These are phyloP conservation scores for Seriola aureovittata DNA, from an alignment of 2,113 vertebrate species.

Conservation along the genomic window DNA sequence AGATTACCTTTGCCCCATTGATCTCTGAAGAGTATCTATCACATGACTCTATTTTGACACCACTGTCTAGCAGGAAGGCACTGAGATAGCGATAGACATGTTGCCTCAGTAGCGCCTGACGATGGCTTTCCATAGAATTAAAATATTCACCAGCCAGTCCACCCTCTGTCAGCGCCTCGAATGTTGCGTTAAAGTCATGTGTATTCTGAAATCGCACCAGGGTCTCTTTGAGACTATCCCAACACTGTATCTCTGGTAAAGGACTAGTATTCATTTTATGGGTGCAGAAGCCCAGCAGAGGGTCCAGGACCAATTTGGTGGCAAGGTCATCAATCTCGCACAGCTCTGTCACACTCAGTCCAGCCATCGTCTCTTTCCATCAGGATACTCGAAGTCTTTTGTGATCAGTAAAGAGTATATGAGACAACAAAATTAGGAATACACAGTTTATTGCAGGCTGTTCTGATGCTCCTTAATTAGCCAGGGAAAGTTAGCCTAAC, in stretches of 20 bases:
- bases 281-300: not conserved
- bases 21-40: not conserved
- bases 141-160: conserved; percentile 3
- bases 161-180: not conserved
- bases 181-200: not conserved
- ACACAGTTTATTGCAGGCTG: too few species aligned
- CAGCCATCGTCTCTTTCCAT: too few species aligned
- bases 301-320: not conserved
- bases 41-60: not conserved
- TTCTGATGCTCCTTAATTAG: too few species aligned
- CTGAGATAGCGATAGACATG: not conserved
- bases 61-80: not conserved
- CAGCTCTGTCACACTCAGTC: not conserved
- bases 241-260: not conserved
- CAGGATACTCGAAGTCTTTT: too few species aligned
- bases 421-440: too few species aligned
- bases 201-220: not conserved
- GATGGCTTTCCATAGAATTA: not conserved
- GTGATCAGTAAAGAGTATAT: too few species aligned
- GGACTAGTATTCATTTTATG: not conserved
- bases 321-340: not conserved
- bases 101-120: not conserved
- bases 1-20: not conserved
- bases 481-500: too few species aligned
- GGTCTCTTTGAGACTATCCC: not conserved